Base-by-base conservation (phyloP, 1,140 invertebrate genomes). In the Colletes latitarsis region DNA sequence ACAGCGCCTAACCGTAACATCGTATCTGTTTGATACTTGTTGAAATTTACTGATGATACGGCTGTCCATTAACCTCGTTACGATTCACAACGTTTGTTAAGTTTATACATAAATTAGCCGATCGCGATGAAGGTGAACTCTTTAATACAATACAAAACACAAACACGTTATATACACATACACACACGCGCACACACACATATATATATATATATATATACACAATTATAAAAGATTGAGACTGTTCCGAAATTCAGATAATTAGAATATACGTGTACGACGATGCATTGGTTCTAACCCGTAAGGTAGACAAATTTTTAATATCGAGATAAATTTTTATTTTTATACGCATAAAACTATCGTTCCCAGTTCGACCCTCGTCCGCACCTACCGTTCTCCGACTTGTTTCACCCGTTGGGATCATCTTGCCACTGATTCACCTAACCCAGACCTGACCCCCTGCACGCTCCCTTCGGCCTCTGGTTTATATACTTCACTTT, bases 221-320 rank as follows among this genome's bases (percentile, higher is more conserved):
- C 72, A 21, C 80, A 88, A 68, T 88, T 89, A 76, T 86, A 85
- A 88, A 83, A 68, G 77, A 87, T 86, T 46, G 64, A 79, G 74
- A 72, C 86, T 91, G 90, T 90, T 90, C 88, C 89, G 86, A 85
- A 86, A 91, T 89, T 91, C 85, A 81, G 69, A 58, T 71, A 73
- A 81, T 83, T 80, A 79, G 76, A 79, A 79, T 52, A 80, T 74
- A 63, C 67, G 55, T 70, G 71, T 80, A 77, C 46, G 76, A 62
- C 14, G 43, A 81, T 74, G 79, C 74, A 70, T 79, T 69, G 71
- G 72, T 85, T 85, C 72, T 70, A 77, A 85, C 66, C 60, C 82
- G 55, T 83, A 81, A 64, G 81, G 73, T 82, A 83, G 75, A 41
- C 63, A 82, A 81, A 77, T 75, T 83, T 84, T 85, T 79, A 83